Percentiles rank a stretch among this genome's conserved stretches.
Conservation (phyloP, 2,113 vertebrate genomes). For the Passer montanus region DNA sequence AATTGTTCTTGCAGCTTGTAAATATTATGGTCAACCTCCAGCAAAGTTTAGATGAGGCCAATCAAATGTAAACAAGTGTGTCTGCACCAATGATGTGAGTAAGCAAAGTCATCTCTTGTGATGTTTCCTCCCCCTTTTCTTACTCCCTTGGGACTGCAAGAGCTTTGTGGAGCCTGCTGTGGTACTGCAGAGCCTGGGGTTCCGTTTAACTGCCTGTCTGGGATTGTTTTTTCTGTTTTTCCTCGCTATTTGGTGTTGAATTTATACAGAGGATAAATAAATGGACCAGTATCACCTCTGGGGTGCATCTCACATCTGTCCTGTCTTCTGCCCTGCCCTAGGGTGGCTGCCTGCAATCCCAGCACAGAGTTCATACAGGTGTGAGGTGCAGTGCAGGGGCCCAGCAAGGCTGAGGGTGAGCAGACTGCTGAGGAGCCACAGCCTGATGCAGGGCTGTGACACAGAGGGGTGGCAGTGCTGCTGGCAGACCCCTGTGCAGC, state of each 20-base stretch:
- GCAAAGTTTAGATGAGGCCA: conserved; percentile 52
- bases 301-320: fast-evolving
- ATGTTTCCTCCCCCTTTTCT: conserved; percentile 23
- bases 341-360: not conserved
- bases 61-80: conserved; percentile 50
- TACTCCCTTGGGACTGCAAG: not conserved
- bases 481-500: not conserved
- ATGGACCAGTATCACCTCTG: not conserved
- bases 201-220: not conserved
- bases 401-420: not conserved
- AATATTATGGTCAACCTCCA: conserved; percentile 68
- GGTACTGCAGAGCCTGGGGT: not conserved
- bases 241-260: not conserved
- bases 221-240: not conserved
- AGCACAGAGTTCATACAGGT: not conserved
- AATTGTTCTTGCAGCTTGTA: conserved; percentile 47
- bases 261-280: not conserved
- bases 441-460: not conserved
- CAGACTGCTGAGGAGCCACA: not conserved
- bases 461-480: not conserved
- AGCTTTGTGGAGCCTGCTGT: not conserved
- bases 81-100: conserved; percentile 9
- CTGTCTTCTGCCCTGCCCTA: not conserved
- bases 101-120: not conserved
- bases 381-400: not conserved